Base-by-base conservation (phyloP, 2,888 invertebrate genomes). In the Phoronis australis region DNA sequence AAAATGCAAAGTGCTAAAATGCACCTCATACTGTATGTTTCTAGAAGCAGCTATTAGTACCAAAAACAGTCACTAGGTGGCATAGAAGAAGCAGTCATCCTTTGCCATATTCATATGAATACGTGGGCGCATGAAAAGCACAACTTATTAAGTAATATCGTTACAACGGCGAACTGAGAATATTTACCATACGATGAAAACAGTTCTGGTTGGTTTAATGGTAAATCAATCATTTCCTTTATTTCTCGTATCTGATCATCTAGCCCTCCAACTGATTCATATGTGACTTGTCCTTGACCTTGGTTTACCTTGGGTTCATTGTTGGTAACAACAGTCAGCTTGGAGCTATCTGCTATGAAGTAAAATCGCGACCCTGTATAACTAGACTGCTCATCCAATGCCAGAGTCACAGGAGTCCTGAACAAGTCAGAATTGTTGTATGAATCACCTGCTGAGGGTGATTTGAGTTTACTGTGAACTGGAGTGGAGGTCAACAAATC, bases 141-240 rank as follows among this genome's bases (percentile, higher is more conserved):
- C n/a, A n/a, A n/a, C n/a, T n/a, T n/a, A n/a, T n/a, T n/a, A n/a
- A n/a, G n/a, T n/a, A n/a, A n/a, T n/a, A n/a, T n/a, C n/a, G n/a
- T n/a, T n/a, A n/a, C n/a, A n/a, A n/a, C n/a, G n/a, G n/a, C n/a
- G n/a, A n/a, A n/a, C n/a, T n/a, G n/a, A n/a, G n/a, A n/a, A n/a
- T n/a, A 20, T 51, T 52, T 55, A 65, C 69, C 69, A 56, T 60
- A 64, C 18, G 53, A 47, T 25, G 48, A 53, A 35, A 69, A 65
- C 6, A 65, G 42, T 21, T 65, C 58, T 21, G 67, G 64, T 21
- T 57, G 56, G n/a, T 56, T 45, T 23, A 69, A 46, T 1, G 66
- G 68, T 5, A 61, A 47, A 26, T 64, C 52, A 15, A 68, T 52
- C 48, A 65, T 61, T 38, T 65, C 65, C 44, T 51, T 58, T 12